These are phyloP conservation scores for Netelia inedita DNA, from an alignment of 2,888 invertebrate genomes.

Conservation along the genomic window DNA sequence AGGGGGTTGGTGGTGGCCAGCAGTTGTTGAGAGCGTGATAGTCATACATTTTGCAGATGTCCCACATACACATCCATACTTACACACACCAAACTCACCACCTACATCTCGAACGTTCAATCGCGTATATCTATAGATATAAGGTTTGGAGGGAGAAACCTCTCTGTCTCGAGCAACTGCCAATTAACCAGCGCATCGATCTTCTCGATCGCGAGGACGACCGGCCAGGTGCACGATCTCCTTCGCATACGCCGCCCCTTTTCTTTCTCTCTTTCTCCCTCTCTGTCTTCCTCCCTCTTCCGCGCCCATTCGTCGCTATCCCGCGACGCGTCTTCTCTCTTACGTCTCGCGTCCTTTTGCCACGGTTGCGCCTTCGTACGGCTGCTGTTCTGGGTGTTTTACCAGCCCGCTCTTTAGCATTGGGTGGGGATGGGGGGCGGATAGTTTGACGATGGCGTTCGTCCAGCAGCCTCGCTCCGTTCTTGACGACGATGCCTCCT, in stretches of 20 bases:
- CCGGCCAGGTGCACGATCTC: slow-evolving; percentile 69
- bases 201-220: slow-evolving; percentile 72
- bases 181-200: slow-evolving; percentile 79
- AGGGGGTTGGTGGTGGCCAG: slow-evolving; percentile 21
- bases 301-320: slow-evolving; percentile 12
- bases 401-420: slow-evolving; percentile 29
- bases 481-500: slow-evolving; percentile 7
- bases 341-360: not conserved
- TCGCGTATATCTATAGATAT: slow-evolving; percentile 2
- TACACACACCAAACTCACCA: slow-evolving; percentile 29
- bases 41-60: slow-evolving; percentile 57
- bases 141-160: slow-evolving; percentile 41
- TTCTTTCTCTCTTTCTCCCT: slow-evolving; percentile 46
- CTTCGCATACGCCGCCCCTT: slow-evolving; percentile 67
- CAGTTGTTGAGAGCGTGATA: slow-evolving; percentile 43
- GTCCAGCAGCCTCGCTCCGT: not conserved
- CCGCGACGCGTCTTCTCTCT: too few relatives aligned
- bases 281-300: slow-evolving; percentile 39
- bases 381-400: not conserved
- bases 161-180: slow-evolving; percentile 69
- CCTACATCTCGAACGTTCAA: slow-evolving; percentile 39
- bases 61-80: slow-evolving; percentile 7
- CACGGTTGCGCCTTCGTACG: not conserved
- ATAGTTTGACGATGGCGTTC: slow-evolving; percentile 36
- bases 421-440: not conserved